Percentiles rank a stretch among this genome's conserved stretches.
Evolutionary conservation across 2,888 invertebrate genomes (phyloP).

Genomic region (Spodoptera picta): DNA sequence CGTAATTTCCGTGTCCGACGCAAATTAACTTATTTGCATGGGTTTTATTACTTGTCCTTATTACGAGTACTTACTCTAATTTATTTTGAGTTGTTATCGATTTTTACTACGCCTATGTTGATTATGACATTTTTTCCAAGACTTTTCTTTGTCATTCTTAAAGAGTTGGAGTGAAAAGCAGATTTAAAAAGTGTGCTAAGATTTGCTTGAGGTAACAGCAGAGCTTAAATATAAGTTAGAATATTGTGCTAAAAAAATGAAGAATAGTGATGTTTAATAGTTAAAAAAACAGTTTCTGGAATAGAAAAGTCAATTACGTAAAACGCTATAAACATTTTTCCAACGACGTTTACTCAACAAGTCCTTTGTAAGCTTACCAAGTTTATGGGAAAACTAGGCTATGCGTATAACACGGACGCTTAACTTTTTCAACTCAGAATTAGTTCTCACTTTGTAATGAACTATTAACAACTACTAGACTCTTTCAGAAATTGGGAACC

Average conservation of each 20-base stretch:
- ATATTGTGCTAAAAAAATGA: too few relatives aligned
- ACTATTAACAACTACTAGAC: not conserved
- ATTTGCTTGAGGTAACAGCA: not conserved
- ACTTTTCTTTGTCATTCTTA: too few relatives aligned
- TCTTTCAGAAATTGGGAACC: too few relatives aligned
- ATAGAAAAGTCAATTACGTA: slow-evolving; percentile 31
- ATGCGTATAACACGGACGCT: slow-evolving; percentile 11
- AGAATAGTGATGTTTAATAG: too few relatives aligned
- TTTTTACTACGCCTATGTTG: not conserved
- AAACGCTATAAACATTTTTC: slow-evolving; percentile 10
- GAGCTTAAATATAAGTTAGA: not conserved
- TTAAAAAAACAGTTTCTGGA: slow-evolving; percentile 1
- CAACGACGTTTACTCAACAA: slow-evolving; percentile 13
- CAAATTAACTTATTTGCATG: slow-evolving; percentile 71
- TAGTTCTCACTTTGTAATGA: slow-evolving; percentile 28
- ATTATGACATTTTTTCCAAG: not conserved
- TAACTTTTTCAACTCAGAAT: slow-evolving; percentile 27
- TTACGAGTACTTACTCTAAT: slow-evolving; percentile 6
- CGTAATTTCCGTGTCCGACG: slow-evolving; percentile 70
- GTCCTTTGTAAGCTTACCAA: slow-evolving; percentile 30
- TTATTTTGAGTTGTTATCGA: slow-evolving; percentile 10
- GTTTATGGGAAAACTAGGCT: slow-evolving; percentile 28
- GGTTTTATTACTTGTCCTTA: slow-evolving; percentile 32
- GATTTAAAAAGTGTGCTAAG: too few relatives aligned
- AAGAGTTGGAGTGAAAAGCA: too few relatives aligned